Conservation (phyloP, 1,140 invertebrate species). For the Heliconius hermathena region DNA sequence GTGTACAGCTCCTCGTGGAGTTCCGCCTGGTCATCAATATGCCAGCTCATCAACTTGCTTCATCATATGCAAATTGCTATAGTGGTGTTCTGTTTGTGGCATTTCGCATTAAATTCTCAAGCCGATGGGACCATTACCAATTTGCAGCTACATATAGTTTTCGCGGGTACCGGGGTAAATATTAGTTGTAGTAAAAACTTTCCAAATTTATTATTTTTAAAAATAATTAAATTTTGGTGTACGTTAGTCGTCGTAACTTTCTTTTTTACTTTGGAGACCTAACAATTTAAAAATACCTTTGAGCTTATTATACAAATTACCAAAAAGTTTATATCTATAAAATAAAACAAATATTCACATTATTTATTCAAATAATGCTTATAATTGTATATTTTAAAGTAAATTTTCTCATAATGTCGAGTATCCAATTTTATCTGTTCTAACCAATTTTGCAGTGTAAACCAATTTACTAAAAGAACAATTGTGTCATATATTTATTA, state of each 20-base stretch:
- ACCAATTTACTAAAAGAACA: background rate
- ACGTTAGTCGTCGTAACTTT: too few species aligned
- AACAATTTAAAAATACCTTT: too few species aligned
- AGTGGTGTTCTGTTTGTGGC: slow-evolving; percentile 72
- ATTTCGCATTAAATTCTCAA: slow-evolving; percentile 66
- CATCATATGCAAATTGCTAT: slow-evolving; percentile 76
- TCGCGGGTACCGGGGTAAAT: slow-evolving; percentile 74
- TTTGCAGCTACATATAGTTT: slow-evolving; percentile 72
- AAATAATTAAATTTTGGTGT: too few species aligned
- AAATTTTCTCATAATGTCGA: too few species aligned
- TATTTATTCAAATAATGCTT: too few species aligned
- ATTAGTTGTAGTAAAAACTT: too few species aligned
- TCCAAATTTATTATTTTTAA: slow-evolving; percentile 37
- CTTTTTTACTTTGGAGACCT: too few species aligned
- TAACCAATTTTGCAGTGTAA: background rate
- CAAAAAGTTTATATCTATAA: too few species aligned
- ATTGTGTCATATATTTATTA: too few species aligned
- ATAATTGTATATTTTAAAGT: too few species aligned
- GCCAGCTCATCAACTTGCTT: slow-evolving; percentile 67
- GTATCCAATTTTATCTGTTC: background rate
- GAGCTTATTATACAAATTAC: too few species aligned
- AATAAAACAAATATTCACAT: too few species aligned
- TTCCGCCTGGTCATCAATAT: slow-evolving; percentile 68
- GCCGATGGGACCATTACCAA: slow-evolving; percentile 68
- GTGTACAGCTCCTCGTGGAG: slow-evolving; percentile 61